phyloP scores from a whole-genome alignment of 2,797 vertebrate genomes.

The Menidia menidia region DNA sequence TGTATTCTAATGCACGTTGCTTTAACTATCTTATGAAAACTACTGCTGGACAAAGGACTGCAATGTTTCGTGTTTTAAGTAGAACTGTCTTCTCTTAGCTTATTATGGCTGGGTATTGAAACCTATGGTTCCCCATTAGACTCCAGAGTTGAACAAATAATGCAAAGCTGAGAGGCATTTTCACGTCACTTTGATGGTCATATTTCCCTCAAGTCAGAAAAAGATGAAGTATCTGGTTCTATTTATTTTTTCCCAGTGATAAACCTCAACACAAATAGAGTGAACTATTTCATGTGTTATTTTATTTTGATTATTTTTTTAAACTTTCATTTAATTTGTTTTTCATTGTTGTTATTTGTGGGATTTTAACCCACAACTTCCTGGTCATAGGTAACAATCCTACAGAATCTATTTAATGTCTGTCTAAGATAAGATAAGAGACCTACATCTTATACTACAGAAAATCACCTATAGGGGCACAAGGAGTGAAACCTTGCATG shows the following conservation, averaged over 20 bases:
- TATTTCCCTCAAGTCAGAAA: conserved; percentile 77
- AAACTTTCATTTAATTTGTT: not conserved
- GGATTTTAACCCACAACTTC: not conserved
- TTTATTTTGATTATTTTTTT: not conserved
- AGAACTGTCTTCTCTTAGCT: conserved; percentile 54
- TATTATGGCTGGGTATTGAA: conserved; percentile 46
- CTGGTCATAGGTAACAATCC: conserved; percentile 7
- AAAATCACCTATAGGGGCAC: not conserved
- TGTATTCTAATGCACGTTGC: conserved; percentile 49
- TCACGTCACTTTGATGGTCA: conserved; percentile 77
- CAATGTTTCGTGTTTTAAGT: conserved; percentile 44
- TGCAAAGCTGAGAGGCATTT: conserved; percentile 56
- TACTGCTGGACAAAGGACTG: conserved; percentile 50
- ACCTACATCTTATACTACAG: not conserved
- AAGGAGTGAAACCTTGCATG: conserved; percentile 22
- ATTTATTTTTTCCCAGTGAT: not conserved
- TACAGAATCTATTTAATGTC: conserved; percentile 14
- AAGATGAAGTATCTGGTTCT: conserved; percentile 13
- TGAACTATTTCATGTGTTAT: not conserved
- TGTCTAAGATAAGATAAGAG: conserved; percentile 10
- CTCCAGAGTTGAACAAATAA: conserved; percentile 34
- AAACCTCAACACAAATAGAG: conserved; percentile 4
- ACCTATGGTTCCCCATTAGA: conserved; percentile 50
- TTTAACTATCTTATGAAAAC: conserved; percentile 33
- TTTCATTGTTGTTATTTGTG: not conserved